These are phyloP conservation scores for Porphyrio hochstetteri DNA, from an alignment of 2,113 vertebrate species.

Conservation along the genomic window DNA sequence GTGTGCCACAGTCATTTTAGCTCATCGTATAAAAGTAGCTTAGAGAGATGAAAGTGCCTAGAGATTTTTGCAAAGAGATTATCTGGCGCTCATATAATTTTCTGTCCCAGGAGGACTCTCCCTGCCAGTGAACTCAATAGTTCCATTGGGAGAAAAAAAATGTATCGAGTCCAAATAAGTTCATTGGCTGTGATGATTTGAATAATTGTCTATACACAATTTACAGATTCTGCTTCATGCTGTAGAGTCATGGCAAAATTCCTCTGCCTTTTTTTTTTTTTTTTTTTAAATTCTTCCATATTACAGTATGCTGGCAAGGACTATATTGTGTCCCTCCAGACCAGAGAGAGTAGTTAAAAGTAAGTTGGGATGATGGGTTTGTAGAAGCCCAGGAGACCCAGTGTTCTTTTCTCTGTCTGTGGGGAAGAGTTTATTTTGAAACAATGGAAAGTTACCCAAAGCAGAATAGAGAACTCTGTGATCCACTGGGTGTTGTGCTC, in stretches of 20 bases:
- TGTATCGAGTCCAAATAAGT: background rate
- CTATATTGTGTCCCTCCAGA: background rate
- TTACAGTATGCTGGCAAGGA: background rate
- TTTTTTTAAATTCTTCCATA: background rate
- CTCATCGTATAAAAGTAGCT: background rate
- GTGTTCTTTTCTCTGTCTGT: slow-evolving; percentile 2
- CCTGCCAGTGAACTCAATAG: background rate
- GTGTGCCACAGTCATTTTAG: background rate
- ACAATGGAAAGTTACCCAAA: slow-evolving; percentile 23
- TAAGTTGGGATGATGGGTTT: background rate
- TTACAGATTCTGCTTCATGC: background rate
- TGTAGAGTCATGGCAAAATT: background rate
- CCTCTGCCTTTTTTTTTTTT: background rate
- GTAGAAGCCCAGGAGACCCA: slow-evolving; percentile 11
- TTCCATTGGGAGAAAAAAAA: background rate
- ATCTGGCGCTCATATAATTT: slow-evolving; percentile 10
- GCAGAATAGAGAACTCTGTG: background rate
- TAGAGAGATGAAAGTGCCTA: background rate
- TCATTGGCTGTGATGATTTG: background rate
- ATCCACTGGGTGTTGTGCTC: background rate
- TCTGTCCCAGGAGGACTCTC: background rate
- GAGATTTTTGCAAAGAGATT: slow-evolving; percentile 26
- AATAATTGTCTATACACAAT: background rate
- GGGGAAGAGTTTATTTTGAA: slow-evolving; percentile 44
- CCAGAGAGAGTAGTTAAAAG: background rate